Conservation (phyloP, 2,888 invertebrate species). For the Machimus rusticus region DNA sequence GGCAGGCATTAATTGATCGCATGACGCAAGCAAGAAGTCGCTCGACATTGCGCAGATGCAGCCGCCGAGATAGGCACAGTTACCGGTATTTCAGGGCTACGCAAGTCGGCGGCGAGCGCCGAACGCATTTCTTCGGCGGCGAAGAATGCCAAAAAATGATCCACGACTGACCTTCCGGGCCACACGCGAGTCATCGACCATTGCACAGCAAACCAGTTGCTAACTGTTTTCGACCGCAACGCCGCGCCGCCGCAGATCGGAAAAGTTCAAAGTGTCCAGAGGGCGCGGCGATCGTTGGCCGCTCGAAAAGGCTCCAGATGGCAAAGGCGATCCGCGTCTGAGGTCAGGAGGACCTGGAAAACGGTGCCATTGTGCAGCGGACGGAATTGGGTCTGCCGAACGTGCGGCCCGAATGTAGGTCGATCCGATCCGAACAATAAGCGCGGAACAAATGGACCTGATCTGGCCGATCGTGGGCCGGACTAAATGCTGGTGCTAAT, state of each 20-base stretch:
- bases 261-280: not conserved
- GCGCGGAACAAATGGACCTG: slow-evolving; percentile 2
- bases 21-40: slow-evolving; percentile 18
- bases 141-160: slow-evolving; percentile 38
- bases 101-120: not conserved
- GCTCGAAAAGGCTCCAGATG: not conserved
- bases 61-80: not conserved
- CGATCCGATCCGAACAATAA: slow-evolving; percentile 18
- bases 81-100: slow-evolving; percentile 22
- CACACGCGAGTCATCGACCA: slow-evolving; percentile 32
- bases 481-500: slow-evolving; percentile 24
- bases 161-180: slow-evolving; percentile 38
- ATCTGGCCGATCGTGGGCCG: slow-evolving; percentile 23
- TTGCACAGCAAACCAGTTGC: slow-evolving; percentile 33
- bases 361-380: not conserved
- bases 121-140: slow-evolving; percentile 14
- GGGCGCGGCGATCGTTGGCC: not conserved
- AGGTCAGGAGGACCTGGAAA: slow-evolving; percentile 11
- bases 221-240: slow-evolving; percentile 8
- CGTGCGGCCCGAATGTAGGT: not conserved
- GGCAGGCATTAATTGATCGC: slow-evolving; percentile 4
- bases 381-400: slow-evolving; percentile 6
- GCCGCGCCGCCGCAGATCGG: not conserved
- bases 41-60: not conserved
- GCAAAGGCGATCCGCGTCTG: not conserved